Conservation (phyloP, 2,797 vertebrate species). For the Somateria mollissima region DNA sequence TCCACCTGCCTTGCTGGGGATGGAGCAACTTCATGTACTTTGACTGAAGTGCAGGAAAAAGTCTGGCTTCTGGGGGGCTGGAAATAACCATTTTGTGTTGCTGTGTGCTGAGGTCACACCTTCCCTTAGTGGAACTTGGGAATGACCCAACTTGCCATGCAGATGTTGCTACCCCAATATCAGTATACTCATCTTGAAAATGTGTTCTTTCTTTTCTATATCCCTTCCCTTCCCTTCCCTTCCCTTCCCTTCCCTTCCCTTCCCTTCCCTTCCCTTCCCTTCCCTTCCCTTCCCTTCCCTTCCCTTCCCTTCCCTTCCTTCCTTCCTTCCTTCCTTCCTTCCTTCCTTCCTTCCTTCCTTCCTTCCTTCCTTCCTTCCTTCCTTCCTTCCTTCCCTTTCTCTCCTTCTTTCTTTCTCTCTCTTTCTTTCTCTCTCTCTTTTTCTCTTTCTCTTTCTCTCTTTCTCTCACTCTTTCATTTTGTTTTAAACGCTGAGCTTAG, state of each 20-base stretch:
- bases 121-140: background rate
- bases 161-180: background rate
- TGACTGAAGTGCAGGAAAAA: background rate
- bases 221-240: too few species aligned
- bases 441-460: background rate
- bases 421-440: background rate
- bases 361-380: background rate
- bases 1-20: background rate
- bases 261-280: too few species aligned
- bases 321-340: too few species aligned
- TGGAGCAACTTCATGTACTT: background rate
- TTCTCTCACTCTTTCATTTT: too few species aligned
- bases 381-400: too few species aligned
- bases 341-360: too few species aligned
- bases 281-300: too few species aligned
- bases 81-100: background rate
- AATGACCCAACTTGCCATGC: rapidly evolving
- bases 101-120: background rate
- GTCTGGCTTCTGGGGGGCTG: background rate
- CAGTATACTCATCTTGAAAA: rapidly evolving
- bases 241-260: too few species aligned
- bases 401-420: too few species aligned
- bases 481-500: too few species aligned
- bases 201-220: too few species aligned
- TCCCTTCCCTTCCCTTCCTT: too few species aligned